Percentiles rank a stretch among this genome's conserved stretches.
These are phyloP conservation scores for Papilio gigon DNA, from an alignment of 2,888 invertebrate genomes.

Conservation along the genomic window DNA sequence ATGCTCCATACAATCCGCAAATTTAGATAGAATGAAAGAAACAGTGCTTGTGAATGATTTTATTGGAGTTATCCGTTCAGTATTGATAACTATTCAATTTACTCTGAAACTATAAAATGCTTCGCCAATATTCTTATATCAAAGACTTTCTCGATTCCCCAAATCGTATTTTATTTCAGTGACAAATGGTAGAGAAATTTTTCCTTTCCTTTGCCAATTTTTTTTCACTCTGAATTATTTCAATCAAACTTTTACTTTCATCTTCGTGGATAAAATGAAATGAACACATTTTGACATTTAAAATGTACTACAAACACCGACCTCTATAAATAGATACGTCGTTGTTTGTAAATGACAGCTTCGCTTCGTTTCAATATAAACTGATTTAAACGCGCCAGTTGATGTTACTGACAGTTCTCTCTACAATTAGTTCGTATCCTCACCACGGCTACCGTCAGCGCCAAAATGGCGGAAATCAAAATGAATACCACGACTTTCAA, in stretches of 20 bases:
- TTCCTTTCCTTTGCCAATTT: slow-evolving; percentile 6
- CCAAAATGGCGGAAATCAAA: too few species aligned
- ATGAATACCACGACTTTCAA: too few species aligned
- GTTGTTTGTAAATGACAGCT: too few species aligned
- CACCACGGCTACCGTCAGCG: too few species aligned
- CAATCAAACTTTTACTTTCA: slow-evolving; percentile 1
- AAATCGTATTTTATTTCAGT: slow-evolving; percentile 22
- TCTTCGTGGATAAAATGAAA: neutral
- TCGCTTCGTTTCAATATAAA: too few species aligned
- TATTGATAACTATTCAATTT: neutral
- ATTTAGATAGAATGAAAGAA: neutral
- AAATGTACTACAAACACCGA: too few species aligned
- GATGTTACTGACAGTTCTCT: too few species aligned
- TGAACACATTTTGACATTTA: too few species aligned
- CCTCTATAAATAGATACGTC: too few species aligned
- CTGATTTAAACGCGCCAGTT: too few species aligned
- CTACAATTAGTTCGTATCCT: too few species aligned
- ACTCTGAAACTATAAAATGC: neutral
- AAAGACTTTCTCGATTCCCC: neutral
- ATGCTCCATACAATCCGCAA: neutral
- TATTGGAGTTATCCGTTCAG: neutral
- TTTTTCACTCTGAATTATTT: slow-evolving; percentile 6
- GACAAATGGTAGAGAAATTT: slow-evolving; percentile 8
- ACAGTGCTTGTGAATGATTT: neutral
- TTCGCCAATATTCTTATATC: slow-evolving; percentile 4